These are phyloP conservation scores for Zoanthus sociatus DNA, from an alignment of 92 coral and sea anemone species.

Conservation along the genomic window DNA sequence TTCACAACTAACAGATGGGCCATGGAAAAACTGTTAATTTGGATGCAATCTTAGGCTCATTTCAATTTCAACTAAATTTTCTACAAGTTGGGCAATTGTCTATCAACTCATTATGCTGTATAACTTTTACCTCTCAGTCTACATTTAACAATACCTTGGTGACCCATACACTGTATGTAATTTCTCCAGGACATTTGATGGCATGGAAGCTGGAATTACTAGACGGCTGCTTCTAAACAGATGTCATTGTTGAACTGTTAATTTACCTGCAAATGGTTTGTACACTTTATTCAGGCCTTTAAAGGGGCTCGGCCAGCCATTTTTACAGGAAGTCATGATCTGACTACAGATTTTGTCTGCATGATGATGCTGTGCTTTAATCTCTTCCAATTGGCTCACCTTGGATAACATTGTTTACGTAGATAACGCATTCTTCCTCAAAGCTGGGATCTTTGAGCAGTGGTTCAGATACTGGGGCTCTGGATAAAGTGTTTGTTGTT, in stretches of 20 bases:
- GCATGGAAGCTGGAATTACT: constrained; percentile 47
- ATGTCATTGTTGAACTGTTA: constrained; percentile 35
- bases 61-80: constrained; percentile 45
- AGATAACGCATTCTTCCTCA: no score
- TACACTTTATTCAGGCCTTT: constrained; percentile 22
- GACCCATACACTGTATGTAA: constrained; percentile 48
- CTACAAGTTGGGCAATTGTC: constrained; percentile 51
- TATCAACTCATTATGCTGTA: constrained; percentile 57
- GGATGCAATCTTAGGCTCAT: constrained; percentile 58
- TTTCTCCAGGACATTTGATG: constrained; percentile 57
- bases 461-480: no score
- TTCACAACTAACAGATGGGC: constrained; percentile 40
- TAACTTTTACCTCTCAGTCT: constrained; percentile 59
- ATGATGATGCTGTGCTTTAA: no score
- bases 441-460: no score
- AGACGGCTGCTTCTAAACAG: constrained; percentile 7
- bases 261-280: constrained; percentile 28
- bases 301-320: constrained; percentile 26
- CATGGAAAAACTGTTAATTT: constrained; percentile 59
- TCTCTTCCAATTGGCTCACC: no score
- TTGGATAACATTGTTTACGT: no score
- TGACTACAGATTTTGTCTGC: no score
- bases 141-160: constrained; percentile 67
- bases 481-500: no score
- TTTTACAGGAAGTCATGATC: no score